Percentiles rank a stretch among this genome's conserved stretches.
Evolutionary conservation across 2,888 invertebrate genomes (phyloP).

Genomic region (Hemicrepidius hirtus): DNA sequence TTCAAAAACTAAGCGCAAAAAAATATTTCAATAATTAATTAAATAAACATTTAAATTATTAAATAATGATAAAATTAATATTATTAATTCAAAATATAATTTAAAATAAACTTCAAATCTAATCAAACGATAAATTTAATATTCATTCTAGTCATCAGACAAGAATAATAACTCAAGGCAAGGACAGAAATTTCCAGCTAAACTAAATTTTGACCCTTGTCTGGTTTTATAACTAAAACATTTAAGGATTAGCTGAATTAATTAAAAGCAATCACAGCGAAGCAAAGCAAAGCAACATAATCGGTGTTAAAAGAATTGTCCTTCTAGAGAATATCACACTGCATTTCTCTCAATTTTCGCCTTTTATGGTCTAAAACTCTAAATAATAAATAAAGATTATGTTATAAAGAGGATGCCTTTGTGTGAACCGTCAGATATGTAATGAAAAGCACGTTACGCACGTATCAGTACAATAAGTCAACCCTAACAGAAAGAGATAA

Average conservation of each 20-base stretch:
- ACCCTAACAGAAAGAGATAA: constrained; percentile 18
- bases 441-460: constrained; percentile 50
- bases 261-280: background rate
- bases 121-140: background rate
- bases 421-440: constrained; percentile 45
- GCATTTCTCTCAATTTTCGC: constrained; percentile 36
- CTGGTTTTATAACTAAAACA: constrained; percentile 9
- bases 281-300: background rate
- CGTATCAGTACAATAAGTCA: constrained; percentile 37
- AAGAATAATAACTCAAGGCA: constrained; percentile 19
- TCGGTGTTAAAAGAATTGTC: background rate
- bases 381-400: constrained; percentile 55
- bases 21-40: no score
- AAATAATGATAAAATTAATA: no score
- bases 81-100: no score
- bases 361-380: constrained; percentile 29
- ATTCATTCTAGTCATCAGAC: background rate
- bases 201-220: constrained; percentile 16
- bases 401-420: constrained; percentile 50
- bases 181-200: background rate
- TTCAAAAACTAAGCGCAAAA: no score
- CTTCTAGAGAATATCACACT: background rate
- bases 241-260: constrained; percentile 7
- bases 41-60: no score
- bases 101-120: no score